Conservation (phyloP, 2,888 invertebrate species). For the Campoplex nolae region DNA sequence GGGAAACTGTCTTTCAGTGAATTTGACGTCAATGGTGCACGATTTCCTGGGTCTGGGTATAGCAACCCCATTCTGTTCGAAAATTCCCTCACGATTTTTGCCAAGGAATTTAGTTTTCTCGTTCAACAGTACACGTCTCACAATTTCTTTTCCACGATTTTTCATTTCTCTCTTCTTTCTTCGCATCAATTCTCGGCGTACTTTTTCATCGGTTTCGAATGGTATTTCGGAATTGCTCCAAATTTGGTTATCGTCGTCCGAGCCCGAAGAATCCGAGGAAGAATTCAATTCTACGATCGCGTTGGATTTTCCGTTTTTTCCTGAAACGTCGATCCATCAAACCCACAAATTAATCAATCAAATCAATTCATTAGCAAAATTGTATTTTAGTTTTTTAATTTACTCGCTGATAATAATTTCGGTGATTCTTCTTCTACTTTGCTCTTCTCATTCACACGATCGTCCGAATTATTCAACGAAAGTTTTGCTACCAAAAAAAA, state of each 20-base stretch:
- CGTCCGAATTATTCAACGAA: not conserved
- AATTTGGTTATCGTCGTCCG: constrained; percentile 65
- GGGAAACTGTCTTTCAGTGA: constrained; percentile 91
- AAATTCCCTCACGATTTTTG: constrained; percentile 74
- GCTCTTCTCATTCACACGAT: constrained; percentile 72
- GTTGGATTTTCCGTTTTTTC: constrained; percentile 52
- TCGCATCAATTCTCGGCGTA: constrained; percentile 51
- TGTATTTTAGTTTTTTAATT: constrained; percentile 16
- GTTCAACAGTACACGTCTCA: constrained; percentile 71
- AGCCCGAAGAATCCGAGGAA: constrained; percentile 53
- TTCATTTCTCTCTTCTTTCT: constrained; percentile 58
- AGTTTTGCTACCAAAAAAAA: not conserved
- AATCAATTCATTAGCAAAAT: not conserved
- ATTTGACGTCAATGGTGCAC: constrained; percentile 88
- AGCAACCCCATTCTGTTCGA: constrained; percentile 82
- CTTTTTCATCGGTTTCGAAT: constrained; percentile 44
- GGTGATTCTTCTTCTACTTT: constrained; percentile 78
- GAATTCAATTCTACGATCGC: not conserved
- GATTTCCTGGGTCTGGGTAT: constrained; percentile 87
- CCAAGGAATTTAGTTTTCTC: constrained; percentile 69
- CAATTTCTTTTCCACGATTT: constrained; percentile 59
- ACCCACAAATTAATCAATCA: not conserved
- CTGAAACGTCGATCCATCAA: not conserved
- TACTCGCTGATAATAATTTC: constrained; percentile 48
- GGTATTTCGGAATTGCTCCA: constrained; percentile 51